A percentile compares a stretch with the other conserved stretches of the same genome.
Conservation (phyloP, 2,797 vertebrate genomes). For the Eulemur albifrons region DNA sequence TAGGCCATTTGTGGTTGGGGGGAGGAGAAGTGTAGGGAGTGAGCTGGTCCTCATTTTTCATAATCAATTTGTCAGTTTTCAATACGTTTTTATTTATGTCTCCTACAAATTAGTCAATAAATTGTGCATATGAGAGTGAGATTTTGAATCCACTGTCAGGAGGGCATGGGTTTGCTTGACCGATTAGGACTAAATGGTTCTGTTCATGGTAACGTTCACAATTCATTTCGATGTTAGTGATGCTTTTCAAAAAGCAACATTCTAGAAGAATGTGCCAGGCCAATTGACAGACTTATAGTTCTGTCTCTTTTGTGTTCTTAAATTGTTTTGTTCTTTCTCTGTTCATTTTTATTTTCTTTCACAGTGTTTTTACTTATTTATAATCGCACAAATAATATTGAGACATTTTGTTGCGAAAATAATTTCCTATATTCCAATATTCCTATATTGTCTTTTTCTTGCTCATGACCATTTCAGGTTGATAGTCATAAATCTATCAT, state of each 20-base stretch:
- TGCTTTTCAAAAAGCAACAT: neutral
- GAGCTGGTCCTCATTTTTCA: neutral
- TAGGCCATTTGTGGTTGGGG: fast-evolving
- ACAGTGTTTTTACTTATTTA: slow-evolving; percentile 17
- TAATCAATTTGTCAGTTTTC: neutral
- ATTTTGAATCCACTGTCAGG: neutral
- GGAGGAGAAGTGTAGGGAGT: neutral
- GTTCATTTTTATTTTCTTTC: slow-evolving; percentile 29
- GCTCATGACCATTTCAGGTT: neutral
- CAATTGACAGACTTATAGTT: neutral
- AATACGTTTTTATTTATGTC: neutral
- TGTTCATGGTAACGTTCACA: neutral
- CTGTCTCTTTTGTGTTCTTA: neutral
- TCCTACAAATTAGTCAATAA: neutral
- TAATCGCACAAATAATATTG: neutral
- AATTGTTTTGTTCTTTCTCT: neutral
- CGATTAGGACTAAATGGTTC: neutral
- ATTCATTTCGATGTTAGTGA: neutral
- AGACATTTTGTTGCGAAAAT: neutral
- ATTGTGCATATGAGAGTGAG: neutral
- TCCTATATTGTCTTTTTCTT: neutral
- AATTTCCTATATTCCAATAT: neutral
- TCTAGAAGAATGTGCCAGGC: neutral
- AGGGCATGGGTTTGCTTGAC: neutral
- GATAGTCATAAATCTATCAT: neutral